These are phyloP conservation scores for Cremastinae sp. DNA, from an alignment of 2,888 invertebrate species.

Conservation along the genomic window DNA sequence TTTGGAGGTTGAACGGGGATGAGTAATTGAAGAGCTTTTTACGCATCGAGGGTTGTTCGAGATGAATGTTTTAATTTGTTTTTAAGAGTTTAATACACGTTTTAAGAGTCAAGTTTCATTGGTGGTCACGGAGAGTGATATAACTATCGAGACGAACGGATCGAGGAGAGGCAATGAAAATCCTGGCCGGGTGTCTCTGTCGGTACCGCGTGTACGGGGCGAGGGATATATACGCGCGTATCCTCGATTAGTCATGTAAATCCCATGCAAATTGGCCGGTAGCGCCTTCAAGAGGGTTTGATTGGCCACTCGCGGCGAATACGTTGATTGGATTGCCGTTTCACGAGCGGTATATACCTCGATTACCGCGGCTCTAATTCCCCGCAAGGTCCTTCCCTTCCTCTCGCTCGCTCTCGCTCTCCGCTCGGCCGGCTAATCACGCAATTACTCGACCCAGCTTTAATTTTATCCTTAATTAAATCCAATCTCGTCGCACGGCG, in stretches of 20 bases:
- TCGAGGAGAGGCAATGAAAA: constrained; percentile 36
- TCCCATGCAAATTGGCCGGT: constrained; percentile 76
- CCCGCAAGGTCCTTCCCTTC: background rate
- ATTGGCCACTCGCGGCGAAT: constrained; percentile 73
- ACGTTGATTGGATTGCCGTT: constrained; percentile 75
- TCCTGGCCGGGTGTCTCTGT: background rate
- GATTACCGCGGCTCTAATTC: constrained; percentile 24
- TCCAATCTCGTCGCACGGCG: constrained; percentile 71
- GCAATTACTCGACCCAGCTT: constrained; percentile 73
- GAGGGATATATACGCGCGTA: constrained; percentile 33
- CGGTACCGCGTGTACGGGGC: constrained; percentile 6
- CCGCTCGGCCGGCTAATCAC: constrained; percentile 72
- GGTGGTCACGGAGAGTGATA: constrained; percentile 29
- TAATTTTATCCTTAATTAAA: constrained; percentile 78
- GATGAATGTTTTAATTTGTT: constrained; percentile 14
- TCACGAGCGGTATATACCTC: constrained; percentile 45
- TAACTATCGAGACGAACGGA: constrained; percentile 30
- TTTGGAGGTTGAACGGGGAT: too few relatives aligned
- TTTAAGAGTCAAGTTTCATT: background rate
- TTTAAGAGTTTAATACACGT: background rate
- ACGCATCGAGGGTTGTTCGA: too few relatives aligned
- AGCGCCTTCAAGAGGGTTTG: constrained; percentile 73
- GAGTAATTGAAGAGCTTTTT: too few relatives aligned
- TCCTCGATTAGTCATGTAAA: constrained; percentile 72
- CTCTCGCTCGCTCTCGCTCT: constrained; percentile 27